Conservation (phyloP, 2,797 vertebrate species). For the Basileuterus tristriatus region DNA sequence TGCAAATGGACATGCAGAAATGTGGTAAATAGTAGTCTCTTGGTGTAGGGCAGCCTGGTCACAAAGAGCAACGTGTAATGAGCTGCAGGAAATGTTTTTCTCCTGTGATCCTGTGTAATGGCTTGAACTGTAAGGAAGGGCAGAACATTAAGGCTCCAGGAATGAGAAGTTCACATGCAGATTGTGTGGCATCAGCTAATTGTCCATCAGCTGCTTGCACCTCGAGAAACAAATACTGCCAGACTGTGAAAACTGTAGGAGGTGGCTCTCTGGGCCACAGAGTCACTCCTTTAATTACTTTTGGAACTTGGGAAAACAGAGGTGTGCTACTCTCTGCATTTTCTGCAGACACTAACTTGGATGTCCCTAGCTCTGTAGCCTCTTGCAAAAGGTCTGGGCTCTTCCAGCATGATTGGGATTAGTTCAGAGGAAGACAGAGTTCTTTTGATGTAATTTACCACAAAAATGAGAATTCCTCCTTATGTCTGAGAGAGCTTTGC, state of each 20-base stretch:
- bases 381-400: neutral
- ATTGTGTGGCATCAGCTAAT: neutral
- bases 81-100: slow-evolving; percentile 63
- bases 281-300: neutral
- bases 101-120: neutral
- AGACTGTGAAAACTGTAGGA: neutral
- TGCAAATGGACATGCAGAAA: slow-evolving; percentile 39
- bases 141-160: neutral
- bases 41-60: neutral
- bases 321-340: neutral
- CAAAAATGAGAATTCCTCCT: neutral
- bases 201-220: neutral
- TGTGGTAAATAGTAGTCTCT: neutral
- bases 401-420: neutral
- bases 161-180: neutral
- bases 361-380: neutral
- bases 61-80: neutral
- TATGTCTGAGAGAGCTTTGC: neutral
- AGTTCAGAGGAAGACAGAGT: neutral
- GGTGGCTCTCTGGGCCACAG: neutral
- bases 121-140: neutral
- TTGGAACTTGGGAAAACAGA: neutral
- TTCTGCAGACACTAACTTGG: neutral
- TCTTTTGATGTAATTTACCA: neutral
- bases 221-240: neutral